Evolutionary conservation across 2,113 vertebrate genomes (phyloP).

Genomic region (Datnioides undecimradiatus): DNA sequence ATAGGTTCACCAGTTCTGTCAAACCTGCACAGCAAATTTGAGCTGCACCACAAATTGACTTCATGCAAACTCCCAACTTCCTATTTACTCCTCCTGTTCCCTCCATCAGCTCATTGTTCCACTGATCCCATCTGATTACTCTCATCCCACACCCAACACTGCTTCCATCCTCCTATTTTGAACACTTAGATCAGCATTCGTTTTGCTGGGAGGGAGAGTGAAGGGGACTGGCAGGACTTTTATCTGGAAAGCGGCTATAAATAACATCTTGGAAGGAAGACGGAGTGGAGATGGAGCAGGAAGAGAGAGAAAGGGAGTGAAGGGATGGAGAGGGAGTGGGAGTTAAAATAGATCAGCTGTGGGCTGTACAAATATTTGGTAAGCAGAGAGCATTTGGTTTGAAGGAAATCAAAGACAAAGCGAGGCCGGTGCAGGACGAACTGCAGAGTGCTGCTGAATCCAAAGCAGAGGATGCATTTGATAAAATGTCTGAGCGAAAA

Average conservation of each 20-base stretch:
- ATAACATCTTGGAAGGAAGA: constrained; percentile 55
- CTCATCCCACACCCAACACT: constrained; percentile 50
- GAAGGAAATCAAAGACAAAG: constrained; percentile 47
- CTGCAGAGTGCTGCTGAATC: constrained; percentile 23
- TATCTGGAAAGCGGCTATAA: constrained; percentile 69
- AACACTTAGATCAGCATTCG: constrained; percentile 51
- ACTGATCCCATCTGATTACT: constrained; percentile 52
- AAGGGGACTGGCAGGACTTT: constrained; percentile 55
- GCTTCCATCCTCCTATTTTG: constrained; percentile 25
- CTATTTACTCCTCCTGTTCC: constrained; percentile 36
- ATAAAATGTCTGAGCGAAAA: constrained; percentile 20
- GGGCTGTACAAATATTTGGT: constrained; percentile 59
- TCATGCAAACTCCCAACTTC: constrained; percentile 2
- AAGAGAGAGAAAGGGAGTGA: constrained; percentile 14
- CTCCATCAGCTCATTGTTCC: constrained; percentile 53
- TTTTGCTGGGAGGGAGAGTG: constrained; percentile 46
- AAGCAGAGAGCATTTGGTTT: constrained; percentile 50
- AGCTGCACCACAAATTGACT: constrained; percentile 2
- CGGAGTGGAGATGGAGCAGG: constrained; percentile 18
- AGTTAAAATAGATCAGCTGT: constrained; percentile 63
- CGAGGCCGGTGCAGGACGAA: constrained; percentile 2
- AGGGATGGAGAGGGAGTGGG: constrained; percentile 23
- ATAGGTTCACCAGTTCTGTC: not conserved
- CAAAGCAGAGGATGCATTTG: constrained; percentile 30
- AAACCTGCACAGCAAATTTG: not conserved